Evolutionary conservation across 2,888 invertebrate genomes (phyloP), one percentile per base, ranked within the genome.

Genomic region (Argynnis bischoffii): DNA sequence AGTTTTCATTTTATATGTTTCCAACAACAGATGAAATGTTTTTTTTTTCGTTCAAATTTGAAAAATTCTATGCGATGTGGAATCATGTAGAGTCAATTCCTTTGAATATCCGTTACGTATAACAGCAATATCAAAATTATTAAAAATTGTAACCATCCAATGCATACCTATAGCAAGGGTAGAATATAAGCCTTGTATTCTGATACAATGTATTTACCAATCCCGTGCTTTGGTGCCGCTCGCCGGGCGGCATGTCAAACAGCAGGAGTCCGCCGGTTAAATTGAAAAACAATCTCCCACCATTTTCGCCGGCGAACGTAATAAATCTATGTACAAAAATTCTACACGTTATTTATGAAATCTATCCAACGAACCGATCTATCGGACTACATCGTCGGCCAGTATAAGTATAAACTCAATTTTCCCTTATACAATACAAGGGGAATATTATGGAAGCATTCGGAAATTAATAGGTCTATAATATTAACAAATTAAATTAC

Each of bases 221-320:
- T 81, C 78, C 79, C 76, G 77, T 72, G 75, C 77, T 73, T 71
- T 74, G 75, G 66, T 72, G 79, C 63, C 67, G 76, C 78, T 78
- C 84, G 85, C 84, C 88, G 80, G 84, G 88, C 89, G 87, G 88
- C 88, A 80, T 87, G 89, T 88, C 88, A 84, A 84, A 82, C 93
- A 92, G 93, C 93, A 80, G 93, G 93, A 83, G 84, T 79, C 82
- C 92, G 76, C 81, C 84, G 82, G 88, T 89, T 88, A 91, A 93
- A 93, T 93, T 93, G 93, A 93, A 93, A 93, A 93, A 93, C 92
- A 92, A 92, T 92, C 93, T 92, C 92, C 91, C 89, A 88, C 90
- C 89, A 92, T 92, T 93, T 92, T 92, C 90, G 90, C 90, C 87
- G 87, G 86, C 88, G 89, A 89, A 87, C 87, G 90, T 91, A 91